Conservation (phyloP, 2,888 invertebrate species). For the Zeuzera pyrina region DNA sequence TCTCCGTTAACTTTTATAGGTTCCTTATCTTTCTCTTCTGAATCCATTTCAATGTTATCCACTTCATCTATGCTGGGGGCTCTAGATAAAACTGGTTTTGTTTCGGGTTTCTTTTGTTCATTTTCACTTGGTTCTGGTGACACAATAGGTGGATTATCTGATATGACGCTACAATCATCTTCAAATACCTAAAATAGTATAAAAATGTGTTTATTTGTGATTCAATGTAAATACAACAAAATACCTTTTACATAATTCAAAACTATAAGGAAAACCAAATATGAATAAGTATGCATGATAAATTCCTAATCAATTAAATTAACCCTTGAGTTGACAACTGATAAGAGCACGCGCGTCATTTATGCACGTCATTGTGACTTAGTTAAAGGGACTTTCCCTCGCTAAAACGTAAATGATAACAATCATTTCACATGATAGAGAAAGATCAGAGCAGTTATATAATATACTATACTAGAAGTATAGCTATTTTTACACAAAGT, state of each 20-base stretch:
- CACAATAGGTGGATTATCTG: conserved; percentile 66
- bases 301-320: too few species aligned
- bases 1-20: conserved; percentile 62
- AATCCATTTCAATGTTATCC: conserved; percentile 59
- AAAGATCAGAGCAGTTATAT: too few species aligned
- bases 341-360: too few species aligned
- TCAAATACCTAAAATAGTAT: conserved; percentile 69
- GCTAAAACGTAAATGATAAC: too few species aligned
- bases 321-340: too few species aligned
- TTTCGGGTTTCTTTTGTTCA: conserved; percentile 47
- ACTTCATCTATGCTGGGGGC: conserved; percentile 66
- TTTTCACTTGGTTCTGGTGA: conserved; percentile 65
- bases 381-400: too few species aligned
- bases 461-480: too few species aligned
- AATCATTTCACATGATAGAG: too few species aligned
- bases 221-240: conserved; percentile 2
- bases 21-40: conserved; percentile 42
- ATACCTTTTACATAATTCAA: not conserved
- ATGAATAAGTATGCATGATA: too few species aligned
- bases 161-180: conserved; percentile 71
- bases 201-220: too few species aligned
- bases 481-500: too few species aligned
- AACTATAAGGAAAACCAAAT: not conserved
- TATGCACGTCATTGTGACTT: too few species aligned
- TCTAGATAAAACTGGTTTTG: conserved; percentile 50